A percentile compares a stretch with the other conserved stretches of the same genome.
These are phyloP conservation scores for Enteromius anoplus DNA, from an alignment of 2,797 vertebrate genomes.

Conservation along the genomic window DNA sequence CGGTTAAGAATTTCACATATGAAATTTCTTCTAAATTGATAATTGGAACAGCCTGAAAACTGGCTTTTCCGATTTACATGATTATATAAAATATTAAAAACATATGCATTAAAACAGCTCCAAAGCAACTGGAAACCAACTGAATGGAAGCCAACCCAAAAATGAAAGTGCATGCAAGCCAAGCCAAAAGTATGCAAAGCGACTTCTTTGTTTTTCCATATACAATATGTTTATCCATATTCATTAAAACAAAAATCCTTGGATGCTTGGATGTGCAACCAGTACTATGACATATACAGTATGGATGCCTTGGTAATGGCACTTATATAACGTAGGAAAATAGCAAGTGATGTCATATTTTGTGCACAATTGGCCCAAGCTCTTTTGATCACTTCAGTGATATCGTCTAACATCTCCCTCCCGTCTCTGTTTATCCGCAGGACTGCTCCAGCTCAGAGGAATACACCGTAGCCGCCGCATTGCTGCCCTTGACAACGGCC, in stretches of 20 bases:
- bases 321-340: slow-evolving; percentile 25
- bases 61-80: slow-evolving; percentile 27
- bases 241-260: neutral
- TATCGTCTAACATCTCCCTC: slow-evolving; percentile 6
- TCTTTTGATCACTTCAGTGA: slow-evolving; percentile 21
- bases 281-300: neutral
- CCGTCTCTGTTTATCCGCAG: slow-evolving; percentile 75
- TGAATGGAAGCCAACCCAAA: slow-evolving; percentile 47
- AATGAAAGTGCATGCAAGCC: slow-evolving; percentile 37
- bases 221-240: neutral
- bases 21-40: slow-evolving; percentile 65
- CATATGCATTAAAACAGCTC: slow-evolving; percentile 65
- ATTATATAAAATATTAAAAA: slow-evolving; percentile 79
- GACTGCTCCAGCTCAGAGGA: slow-evolving; percentile 98
- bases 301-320: neutral
- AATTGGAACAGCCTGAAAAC: slow-evolving; percentile 58
- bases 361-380: slow-evolving; percentile 5
- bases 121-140: slow-evolving; percentile 22
- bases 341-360: slow-evolving; percentile 34
- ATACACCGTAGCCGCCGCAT: slow-evolving; percentile 88
- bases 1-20: slow-evolving; percentile 64
- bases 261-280: neutral
- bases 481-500: slow-evolving; percentile 92
- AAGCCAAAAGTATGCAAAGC: slow-evolving; percentile 47
- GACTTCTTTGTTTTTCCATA: slow-evolving; percentile 36